Conservation (phyloP, 64 coral and sea anemone genomes). For the Catalaphyllia jardinei region DNA sequence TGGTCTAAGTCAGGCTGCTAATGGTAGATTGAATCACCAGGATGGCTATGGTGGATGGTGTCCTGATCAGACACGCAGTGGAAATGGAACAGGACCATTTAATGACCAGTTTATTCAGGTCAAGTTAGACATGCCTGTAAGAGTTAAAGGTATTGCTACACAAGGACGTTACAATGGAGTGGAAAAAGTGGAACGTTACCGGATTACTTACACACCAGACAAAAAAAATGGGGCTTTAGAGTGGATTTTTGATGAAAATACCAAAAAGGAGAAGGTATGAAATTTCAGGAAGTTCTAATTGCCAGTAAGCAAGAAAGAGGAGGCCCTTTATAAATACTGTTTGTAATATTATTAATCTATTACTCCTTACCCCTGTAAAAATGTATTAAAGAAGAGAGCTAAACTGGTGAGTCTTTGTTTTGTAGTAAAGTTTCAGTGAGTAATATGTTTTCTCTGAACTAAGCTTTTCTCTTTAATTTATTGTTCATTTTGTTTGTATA, state of each 20-base stretch:
- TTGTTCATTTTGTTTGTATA: too few relatives aligned
- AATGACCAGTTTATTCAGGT: not conserved
- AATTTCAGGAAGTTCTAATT: not conserved
- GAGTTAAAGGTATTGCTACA: not conserved
- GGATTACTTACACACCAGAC: not conserved
- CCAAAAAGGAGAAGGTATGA: not conserved
- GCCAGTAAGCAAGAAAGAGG: too few relatives aligned
- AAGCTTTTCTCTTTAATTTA: too few relatives aligned
- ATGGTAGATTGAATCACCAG: not conserved
- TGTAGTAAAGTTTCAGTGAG: too few relatives aligned
- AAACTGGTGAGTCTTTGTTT: not conserved
- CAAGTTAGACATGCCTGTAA: not conserved
- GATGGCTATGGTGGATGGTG: slow-evolving; percentile 27
- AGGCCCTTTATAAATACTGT: too few relatives aligned
- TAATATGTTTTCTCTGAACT: too few relatives aligned
- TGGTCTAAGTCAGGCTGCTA: not conserved
- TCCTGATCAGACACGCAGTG: not conserved
- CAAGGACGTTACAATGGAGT: not conserved
- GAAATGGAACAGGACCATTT: not conserved
- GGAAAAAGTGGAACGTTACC: not conserved
- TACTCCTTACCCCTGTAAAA: too few relatives aligned
- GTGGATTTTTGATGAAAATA: not conserved
- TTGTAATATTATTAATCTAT: too few relatives aligned
- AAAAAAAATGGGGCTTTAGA: not conserved
- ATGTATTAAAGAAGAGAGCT: not conserved